Evolutionary conservation across 2,797 vertebrate genomes (phyloP).

Genomic region (Echiichthys vipera): DNA sequence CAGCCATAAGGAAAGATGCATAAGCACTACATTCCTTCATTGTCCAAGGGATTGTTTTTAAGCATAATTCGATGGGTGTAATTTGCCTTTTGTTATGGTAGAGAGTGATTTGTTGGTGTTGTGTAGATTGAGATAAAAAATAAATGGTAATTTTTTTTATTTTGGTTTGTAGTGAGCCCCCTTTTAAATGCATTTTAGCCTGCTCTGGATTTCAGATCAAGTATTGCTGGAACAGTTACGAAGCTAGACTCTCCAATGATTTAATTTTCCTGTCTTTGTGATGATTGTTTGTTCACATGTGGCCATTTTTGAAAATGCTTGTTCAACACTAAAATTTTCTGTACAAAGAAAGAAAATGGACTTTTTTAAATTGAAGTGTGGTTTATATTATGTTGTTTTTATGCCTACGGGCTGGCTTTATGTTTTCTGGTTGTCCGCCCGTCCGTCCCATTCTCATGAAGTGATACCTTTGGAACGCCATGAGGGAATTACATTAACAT

Average conservation of each 20-base stretch:
- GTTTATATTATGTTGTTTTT: conserved; percentile 79
- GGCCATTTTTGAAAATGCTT: conserved; percentile 36
- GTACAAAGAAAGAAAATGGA: conserved; percentile 64
- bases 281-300: conserved; percentile 41
- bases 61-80: conserved; percentile 43
- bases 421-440: too few species aligned
- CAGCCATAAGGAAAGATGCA: conserved; percentile 40
- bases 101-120: conserved; percentile 24
- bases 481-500: neutral
- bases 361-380: conserved; percentile 70
- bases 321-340: conserved; percentile 76
- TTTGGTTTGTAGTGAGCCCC: conserved; percentile 1
- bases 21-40: conserved; percentile 80
- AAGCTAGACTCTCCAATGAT: conserved; percentile 11
- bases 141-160: conserved; percentile 19
- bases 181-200: conserved; percentile 7
- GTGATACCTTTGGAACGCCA: neutral
- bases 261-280: conserved; percentile 38
- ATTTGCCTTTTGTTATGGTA: conserved; percentile 36
- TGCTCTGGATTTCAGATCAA: conserved; percentile 30
- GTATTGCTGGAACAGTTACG: conserved; percentile 27
- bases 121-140: conserved; percentile 48
- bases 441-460: too few species aligned
- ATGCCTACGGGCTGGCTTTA: neutral
- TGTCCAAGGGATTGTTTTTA: conserved; percentile 51